phyloP scores from a whole-genome alignment of 1,140 invertebrate genomes.

The Drosophila navojoa region DNA sequence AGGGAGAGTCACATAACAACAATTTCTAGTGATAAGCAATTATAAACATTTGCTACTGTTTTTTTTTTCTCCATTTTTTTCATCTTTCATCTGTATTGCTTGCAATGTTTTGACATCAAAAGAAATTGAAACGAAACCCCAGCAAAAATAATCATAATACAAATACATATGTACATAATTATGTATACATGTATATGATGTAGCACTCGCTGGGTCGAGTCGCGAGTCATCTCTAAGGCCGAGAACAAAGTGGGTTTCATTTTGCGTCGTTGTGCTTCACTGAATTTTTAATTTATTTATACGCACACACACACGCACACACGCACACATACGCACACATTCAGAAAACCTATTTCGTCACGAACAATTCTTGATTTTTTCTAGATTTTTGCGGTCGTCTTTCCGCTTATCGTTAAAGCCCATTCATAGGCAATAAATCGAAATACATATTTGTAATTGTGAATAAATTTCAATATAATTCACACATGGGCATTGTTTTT shows the following conservation, averaged over 20 bases:
- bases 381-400: conserved; percentile 20
- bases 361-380: not conserved
- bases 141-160: conserved; percentile 21
- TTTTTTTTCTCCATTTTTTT: conserved; percentile 4
- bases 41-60: conserved; percentile 64
- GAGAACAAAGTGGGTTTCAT: conserved; percentile 54
- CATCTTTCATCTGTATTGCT: conserved; percentile 11
- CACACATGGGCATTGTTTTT: conserved; percentile 7
- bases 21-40: conserved; percentile 67
- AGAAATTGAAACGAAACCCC: conserved; percentile 67
- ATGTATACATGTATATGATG: not conserved
- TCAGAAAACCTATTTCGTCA: conserved; percentile 31
- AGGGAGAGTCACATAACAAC: conserved; percentile 5
- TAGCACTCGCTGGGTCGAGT: conserved; percentile 14
- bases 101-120: conserved; percentile 70
- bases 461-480: conserved; percentile 33
- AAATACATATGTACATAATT: not conserved
- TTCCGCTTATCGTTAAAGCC: conserved; percentile 45
- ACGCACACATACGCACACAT: not conserved
- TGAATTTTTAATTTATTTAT: conserved; percentile 75
- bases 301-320: conserved; percentile 35
- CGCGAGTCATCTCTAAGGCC: conserved; percentile 30
- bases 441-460: conserved; percentile 32
- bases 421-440: conserved; percentile 43
- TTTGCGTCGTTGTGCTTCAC: conserved; percentile 67